Base-by-base conservation (phyloP, 2,113 vertebrate genomes). In the Gyps fulvus region DNA sequence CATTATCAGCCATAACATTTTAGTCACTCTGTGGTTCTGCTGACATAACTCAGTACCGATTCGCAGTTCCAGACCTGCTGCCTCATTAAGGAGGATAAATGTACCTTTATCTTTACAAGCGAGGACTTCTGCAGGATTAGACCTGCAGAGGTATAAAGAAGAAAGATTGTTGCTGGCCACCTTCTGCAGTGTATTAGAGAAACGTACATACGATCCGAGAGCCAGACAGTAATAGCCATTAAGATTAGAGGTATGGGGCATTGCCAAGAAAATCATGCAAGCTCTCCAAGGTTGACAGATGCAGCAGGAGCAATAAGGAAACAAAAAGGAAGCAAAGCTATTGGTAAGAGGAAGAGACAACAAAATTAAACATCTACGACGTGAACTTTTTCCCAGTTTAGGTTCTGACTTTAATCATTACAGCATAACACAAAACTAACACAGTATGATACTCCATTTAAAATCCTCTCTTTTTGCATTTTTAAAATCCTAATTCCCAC, bases 51-150 rank as follows among this genome's bases (percentile, higher is more conserved):
- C 72, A 38, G 93, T 12, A 5, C 67, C 0, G 0, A 54, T 21
- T 26, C 3, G 2, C 43, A 38, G 62, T 45, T 94, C 67, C 92
- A 88, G 88, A 74, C 66, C 83, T 20, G 27, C 89, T 52, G 87
- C 84, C 93, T 94, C 70, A 13, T 72, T 85, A 89, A 52, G 13
- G 43, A 89, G 70, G 78, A 95, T 72, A 93, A 93, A 96, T 76
- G 83, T 11, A 34, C 72, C 77, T 92, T 83, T 82, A 92, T 82
- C 89, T 95, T 72, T 59, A 86, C 72, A 69, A 65, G 77, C 0
- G 0, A 82, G 69, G 40, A 40, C 61, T 86, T 59, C 77, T 87
- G 86, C 89, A 78, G 90, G 71, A 67, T 55, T 78, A 31, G 20
- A 94, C 90, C 86, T 89, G 90, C 72, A 86, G 45, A 50, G 38